Evolutionary conservation across 2,888 invertebrate species (phyloP), one percentile per base, ranked within the genome.

Genomic region (Eumacrocentrus americanus): DNA sequence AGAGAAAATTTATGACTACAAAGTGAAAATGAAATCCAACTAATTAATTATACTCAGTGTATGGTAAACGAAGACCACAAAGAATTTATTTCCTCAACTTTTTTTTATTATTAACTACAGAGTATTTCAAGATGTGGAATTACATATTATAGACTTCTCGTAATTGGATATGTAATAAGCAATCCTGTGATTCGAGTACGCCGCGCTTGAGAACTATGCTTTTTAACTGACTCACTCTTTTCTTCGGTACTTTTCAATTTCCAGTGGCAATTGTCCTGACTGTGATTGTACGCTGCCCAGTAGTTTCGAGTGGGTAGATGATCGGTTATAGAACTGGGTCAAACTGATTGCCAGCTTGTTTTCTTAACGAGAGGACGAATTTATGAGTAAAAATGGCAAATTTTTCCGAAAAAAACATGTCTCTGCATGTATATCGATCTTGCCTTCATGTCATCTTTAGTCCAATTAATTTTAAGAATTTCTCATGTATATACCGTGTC

Each of bases 241-340:
- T 20, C 47, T 37, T 18, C 37, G 40, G 44, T 56, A 47, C 44
- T 61, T 59, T 67, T 61, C 61, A 65, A 64, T 65, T 64, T 63
- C 52, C 55, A 51, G 20, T 44, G 38, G 42, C 53, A 58, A 51
- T 58, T 58, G 62, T 54, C 55, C 46, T 38, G n/a, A 44, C 29
- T 46, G 38, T 48, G 54, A 59, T 63, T 62, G 54, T 46, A 50
- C 50, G 48, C 29, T 29, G 37, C 50, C 58, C 46, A 54, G 44
- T 42, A 54, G 34, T 53, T 54, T 53, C 54, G 34, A 55, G 46
- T 46, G 37, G 48, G 58, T 58, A 54, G 59, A 60, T 60, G 61
- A 64, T 62, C 58, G 60, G 58, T 58, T 57, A 34, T 60, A 38
- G 40, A 67, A 67, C 58, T 67, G 55, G 67, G 65, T 63, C 67